Evolutionary conservation across 2,888 invertebrate species (phyloP).

Genomic region (Dryobota labecula): DNA sequence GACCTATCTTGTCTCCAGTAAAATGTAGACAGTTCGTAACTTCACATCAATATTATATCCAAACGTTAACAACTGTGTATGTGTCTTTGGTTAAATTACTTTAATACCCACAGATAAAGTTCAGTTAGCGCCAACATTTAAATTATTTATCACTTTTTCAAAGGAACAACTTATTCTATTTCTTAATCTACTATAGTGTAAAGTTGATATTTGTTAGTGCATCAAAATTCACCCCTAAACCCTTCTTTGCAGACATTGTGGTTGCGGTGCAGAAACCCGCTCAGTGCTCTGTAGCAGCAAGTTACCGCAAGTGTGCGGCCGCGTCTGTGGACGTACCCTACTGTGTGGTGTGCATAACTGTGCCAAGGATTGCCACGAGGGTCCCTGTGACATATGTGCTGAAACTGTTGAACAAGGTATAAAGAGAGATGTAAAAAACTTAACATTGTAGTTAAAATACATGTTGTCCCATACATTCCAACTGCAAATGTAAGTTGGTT

Average conservation of each 20-base stretch:
- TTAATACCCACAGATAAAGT: too few species aligned
- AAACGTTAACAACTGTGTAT: background rate
- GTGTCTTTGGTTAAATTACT: background rate
- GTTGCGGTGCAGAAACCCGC: conserved; percentile 93
- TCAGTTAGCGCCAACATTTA: background rate
- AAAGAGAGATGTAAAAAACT: too few species aligned
- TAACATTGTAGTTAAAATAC: too few species aligned
- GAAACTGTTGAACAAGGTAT: conserved; percentile 92
- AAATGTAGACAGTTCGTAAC: too few species aligned
- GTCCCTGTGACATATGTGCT: conserved; percentile 93
- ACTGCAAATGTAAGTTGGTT: too few species aligned
- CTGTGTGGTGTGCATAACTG: conserved; percentile 95
- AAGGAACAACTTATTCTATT: background rate
- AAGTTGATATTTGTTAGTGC: too few species aligned
- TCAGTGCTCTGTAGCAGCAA: conserved; percentile 94
- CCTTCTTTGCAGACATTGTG: conserved; percentile 90
- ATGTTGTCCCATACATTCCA: too few species aligned
- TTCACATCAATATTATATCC: background rate
- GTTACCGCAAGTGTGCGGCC: conserved; percentile 93
- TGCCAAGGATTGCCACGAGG: conserved; percentile 93
- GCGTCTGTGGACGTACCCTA: conserved; percentile 93
- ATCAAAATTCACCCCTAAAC: background rate
- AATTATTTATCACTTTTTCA: background rate
- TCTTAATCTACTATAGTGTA: too few species aligned
- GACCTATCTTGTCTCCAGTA: background rate